Evolutionary conservation across 2,888 invertebrate species (phyloP).

Genomic region (Lycia hirtaria): DNA sequence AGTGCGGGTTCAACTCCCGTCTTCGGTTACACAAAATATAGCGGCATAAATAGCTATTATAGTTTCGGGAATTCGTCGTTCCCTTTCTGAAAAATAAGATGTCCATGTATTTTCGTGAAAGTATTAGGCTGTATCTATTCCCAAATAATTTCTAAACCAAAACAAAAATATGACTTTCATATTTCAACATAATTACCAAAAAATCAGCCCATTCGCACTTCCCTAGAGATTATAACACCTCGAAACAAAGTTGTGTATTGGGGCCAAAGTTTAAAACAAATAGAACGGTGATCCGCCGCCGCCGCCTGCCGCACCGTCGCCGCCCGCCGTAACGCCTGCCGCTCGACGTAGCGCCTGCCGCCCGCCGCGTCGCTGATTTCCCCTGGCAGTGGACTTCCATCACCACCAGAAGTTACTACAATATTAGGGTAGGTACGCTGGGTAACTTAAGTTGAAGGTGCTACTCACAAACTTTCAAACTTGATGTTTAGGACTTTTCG

Average conservation of each 20-base stretch:
- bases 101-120: not conserved
- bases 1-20: too few species aligned
- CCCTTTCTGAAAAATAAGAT: too few species aligned
- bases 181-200: conserved; percentile 2
- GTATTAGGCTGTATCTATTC: not conserved
- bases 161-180: not conserved
- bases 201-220: conserved; percentile 2
- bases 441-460: conserved; percentile 1
- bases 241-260: conserved; percentile 22
- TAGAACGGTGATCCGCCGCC: conserved; percentile 47
- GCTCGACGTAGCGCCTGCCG: too few species aligned
- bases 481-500: not conserved
- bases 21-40: too few species aligned
- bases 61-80: too few species aligned
- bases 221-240: conserved; percentile 27
- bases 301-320: too few species aligned
- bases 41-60: too few species aligned
- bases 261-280: conserved; percentile 44
- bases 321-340: too few species aligned
- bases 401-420: conserved; percentile 45
- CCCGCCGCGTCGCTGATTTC: too few species aligned
- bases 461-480: conserved; percentile 3
- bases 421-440: conserved; percentile 11
- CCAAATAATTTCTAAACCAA: not conserved
- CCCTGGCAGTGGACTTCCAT: conserved; percentile 66